Evolutionary conservation across 2,113 vertebrate genomes (phyloP), one percentile per base, ranked within the genome.

Genomic region (Tylochromis polylepis): DNA sequence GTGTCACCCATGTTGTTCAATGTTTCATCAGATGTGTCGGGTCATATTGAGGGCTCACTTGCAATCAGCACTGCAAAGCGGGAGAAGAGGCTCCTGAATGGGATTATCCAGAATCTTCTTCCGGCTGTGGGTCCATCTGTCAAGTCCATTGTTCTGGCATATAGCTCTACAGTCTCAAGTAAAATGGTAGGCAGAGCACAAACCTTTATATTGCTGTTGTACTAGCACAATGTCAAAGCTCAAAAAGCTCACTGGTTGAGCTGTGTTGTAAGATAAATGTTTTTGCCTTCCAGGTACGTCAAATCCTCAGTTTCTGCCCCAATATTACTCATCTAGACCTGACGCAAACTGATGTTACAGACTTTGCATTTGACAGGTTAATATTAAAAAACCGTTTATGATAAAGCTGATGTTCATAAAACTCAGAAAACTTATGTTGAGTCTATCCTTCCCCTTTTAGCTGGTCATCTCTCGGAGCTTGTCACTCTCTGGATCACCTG

Each of bases 261-360:
- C 3, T 75, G 16, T 31, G 20, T 90, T 55, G 24, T 83, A 22
- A 56, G 43, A 6, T 20, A 9, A 10, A 70, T 34, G 57, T 18
- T 58, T 62, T 84, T 75, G 84, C 87, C 22, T 83, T 16, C 46
- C 90, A 99, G 99, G 97, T 99, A 41, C 98, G 97, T 60, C 98
- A 98, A 91, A 98, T 99, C 82, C 97, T 99, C 91, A 97, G 96
- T 91, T 95, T 98, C 83, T 99, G 99, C 86, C 98, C 98, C 57
- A 98, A 98, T 70, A 93, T 99, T 91, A 97, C 97, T 20, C 96
- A 98, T 89, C 91, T 99, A 96, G 97, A 99, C 95, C 97, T 99
- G 91, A 99, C 98, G 34, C 99, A 99, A 91, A 99, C 98, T 1
- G 97, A 97, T 85, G 96, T 99, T 88, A 98, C 97, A 5, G 96